Percentiles rank a stretch among this genome's conserved stretches.
Evolutionary conservation across 2,888 invertebrate genomes (phyloP).

Genomic region (Ochropleura plecta): DNA sequence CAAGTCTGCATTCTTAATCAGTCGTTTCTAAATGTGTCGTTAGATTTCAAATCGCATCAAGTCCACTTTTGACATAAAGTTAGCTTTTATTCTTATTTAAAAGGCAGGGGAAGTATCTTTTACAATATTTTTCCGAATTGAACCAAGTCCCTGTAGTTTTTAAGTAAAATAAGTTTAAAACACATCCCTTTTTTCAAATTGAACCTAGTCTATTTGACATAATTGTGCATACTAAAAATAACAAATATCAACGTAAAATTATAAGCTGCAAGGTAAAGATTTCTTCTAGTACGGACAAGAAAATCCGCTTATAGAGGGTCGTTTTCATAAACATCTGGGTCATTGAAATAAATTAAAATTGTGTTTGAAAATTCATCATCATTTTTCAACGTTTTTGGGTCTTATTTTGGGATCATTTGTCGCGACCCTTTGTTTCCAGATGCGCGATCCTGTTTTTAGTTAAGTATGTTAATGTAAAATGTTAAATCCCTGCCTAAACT

Average conservation of each 20-base stretch:
- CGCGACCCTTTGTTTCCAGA: background rate
- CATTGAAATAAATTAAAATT: conserved; percentile 9
- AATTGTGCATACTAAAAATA: background rate
- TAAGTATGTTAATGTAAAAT: too few species aligned
- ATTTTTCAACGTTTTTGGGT: conserved; percentile 11
- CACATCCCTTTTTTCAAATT: too few species aligned
- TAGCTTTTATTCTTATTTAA: conserved; percentile 10
- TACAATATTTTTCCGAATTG: too few species aligned
- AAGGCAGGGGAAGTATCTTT: conserved; percentile 11
- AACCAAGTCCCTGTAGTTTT: too few species aligned
- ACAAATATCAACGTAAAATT: background rate
- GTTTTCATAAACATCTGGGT: conserved; percentile 22
- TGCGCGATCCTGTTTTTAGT: background rate
- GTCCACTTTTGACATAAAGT: conserved; percentile 3
- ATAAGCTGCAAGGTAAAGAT: background rate
- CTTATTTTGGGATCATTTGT: conserved; percentile 21
- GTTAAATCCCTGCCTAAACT: background rate
- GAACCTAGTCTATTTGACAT: too few species aligned
- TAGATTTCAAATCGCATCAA: conserved; percentile 18
- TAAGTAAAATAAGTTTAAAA: too few species aligned
- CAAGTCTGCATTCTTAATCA: conserved; percentile 30
- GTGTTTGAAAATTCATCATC: background rate
- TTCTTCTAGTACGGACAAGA: background rate
- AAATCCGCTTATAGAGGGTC: background rate
- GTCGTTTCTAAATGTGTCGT: background rate